phyloP scores from a whole-genome alignment of 2,113 vertebrate species.

The Corythaeola cristata region DNA sequence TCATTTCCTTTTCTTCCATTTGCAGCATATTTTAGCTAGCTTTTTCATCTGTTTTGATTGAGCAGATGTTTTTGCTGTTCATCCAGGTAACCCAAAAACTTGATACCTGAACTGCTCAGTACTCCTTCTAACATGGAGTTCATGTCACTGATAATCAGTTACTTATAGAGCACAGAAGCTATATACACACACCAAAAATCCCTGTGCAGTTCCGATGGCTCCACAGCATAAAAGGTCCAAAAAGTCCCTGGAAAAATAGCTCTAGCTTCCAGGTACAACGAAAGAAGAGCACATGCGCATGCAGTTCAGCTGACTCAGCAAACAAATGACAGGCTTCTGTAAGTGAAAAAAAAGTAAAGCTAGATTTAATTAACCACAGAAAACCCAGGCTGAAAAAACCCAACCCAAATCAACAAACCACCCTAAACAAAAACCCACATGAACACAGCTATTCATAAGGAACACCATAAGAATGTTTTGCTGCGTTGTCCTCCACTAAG shows the following conservation, averaged over 20 bases:
- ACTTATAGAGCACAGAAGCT: neutral
- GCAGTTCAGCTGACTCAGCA: neutral
- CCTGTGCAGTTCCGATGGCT: neutral
- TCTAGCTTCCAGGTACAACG: neutral
- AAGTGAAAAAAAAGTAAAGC: constrained; percentile 17
- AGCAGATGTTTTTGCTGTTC: neutral
- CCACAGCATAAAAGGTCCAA: neutral
- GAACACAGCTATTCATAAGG: constrained; percentile 33
- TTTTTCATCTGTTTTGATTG: constrained; percentile 22
- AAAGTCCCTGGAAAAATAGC: neutral
- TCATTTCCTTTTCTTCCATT: neutral
- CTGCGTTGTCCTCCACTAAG: neutral
- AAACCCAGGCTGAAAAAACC: constrained; percentile 9
- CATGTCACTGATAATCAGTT: neutral
- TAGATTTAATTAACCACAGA: constrained; percentile 57
- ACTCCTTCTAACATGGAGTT: neutral
- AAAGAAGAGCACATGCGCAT: neutral
- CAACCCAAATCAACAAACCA: neutral
- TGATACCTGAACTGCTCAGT: neutral
- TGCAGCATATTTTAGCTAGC: constrained; percentile 38
- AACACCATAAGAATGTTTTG: constrained; percentile 54
- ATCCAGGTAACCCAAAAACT: constrained; percentile 26
- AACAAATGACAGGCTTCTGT: neutral
- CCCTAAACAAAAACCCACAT: neutral
- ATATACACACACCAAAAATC: neutral